These are phyloP conservation scores for Vicugna pacos DNA, from an alignment of 2,113 vertebrate genomes.

Conservation along the genomic window DNA sequence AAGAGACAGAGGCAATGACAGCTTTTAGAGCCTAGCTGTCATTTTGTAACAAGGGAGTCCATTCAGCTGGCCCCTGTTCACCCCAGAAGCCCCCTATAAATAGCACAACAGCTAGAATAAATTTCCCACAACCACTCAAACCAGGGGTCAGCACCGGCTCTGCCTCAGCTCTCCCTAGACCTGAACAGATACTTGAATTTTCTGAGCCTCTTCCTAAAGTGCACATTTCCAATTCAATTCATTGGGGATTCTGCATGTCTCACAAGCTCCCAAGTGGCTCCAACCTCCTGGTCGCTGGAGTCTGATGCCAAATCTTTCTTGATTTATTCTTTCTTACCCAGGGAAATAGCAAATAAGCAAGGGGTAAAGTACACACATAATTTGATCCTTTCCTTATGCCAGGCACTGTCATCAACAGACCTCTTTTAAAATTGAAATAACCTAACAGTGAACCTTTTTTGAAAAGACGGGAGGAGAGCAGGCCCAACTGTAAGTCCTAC, in stretches of 20 bases:
- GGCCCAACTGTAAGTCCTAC: not conserved
- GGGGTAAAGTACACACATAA: not conserved
- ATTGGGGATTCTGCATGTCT: not conserved
- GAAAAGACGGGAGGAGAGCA: not conserved
- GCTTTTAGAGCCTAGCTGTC: not conserved
- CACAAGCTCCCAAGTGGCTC: not conserved
- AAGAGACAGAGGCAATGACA: not conserved
- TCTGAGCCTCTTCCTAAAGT: not conserved
- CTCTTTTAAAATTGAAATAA: constrained; percentile 33
- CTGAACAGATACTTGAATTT: not conserved
- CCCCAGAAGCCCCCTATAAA: not conserved
- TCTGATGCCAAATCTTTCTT: not conserved
- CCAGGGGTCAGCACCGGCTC: not conserved
- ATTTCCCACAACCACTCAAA: not conserved
- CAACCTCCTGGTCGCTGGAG: not conserved
- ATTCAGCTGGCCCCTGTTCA: not conserved
- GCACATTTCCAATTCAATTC: not conserved
- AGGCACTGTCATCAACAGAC: not conserved
- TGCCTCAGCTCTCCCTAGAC: not conserved
- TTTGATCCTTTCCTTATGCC: not conserved
- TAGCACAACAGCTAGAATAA: not conserved
- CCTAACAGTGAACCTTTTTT: not conserved
- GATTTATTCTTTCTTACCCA: not conserved
- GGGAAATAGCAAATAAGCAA: not conserved
- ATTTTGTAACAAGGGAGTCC: not conserved